Conservation (phyloP, 2,888 invertebrate species). For the Patella caerulea region DNA sequence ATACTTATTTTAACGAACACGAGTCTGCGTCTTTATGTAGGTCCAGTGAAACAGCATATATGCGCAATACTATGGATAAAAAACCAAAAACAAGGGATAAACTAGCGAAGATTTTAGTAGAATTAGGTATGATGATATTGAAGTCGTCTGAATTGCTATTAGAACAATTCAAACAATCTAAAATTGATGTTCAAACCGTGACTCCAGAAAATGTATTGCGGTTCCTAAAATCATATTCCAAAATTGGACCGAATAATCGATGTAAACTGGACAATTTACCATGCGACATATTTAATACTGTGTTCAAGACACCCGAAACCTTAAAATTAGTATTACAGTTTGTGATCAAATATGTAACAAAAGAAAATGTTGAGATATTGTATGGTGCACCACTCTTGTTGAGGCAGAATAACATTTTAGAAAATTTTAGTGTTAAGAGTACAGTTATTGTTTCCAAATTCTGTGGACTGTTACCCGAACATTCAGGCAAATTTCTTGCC, state of each 20-base stretch:
- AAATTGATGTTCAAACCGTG: constrained; percentile 18
- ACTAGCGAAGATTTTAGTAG: constrained; percentile 15
- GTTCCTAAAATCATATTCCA: constrained; percentile 27
- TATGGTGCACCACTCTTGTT: constrained; percentile 19
- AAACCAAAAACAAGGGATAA: no score
- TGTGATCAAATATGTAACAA: not conserved
- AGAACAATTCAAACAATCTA: constrained; percentile 18
- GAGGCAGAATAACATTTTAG: constrained; percentile 6
- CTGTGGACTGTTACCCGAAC: constrained; percentile 18
- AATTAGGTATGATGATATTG: constrained; percentile 31
- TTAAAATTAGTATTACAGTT: constrained; percentile 13
- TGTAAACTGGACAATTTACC: constrained; percentile 22
- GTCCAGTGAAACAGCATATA: no score
- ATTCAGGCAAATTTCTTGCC: constrained; percentile 18
- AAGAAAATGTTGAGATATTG: constrained; percentile 2
- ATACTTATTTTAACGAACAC: not conserved
- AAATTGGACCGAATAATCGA: not conserved
- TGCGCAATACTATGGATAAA: no score
- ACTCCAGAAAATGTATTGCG: constrained; percentile 25
- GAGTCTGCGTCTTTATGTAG: no score
- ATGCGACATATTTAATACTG: not conserved
- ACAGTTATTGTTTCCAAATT: constrained; percentile 18
- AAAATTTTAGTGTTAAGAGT: not conserved
- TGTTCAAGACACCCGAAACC: not conserved
- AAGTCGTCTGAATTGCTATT: constrained; percentile 19